These are phyloP conservation scores for Parasteatoda lunata DNA, from an alignment of 2,888 invertebrate genomes.

Conservation along the genomic window DNA sequence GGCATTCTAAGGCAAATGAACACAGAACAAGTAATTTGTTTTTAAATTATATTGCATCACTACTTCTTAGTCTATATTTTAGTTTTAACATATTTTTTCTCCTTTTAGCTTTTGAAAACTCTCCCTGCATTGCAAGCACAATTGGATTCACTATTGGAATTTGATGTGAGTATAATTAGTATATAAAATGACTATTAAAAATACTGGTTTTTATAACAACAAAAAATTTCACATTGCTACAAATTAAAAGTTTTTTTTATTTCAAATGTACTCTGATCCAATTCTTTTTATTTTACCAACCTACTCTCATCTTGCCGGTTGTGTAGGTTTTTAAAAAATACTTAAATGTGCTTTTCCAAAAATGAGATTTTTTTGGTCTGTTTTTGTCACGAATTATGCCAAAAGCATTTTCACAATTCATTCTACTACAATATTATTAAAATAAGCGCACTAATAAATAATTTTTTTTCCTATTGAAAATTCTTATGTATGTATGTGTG, in stretches of 20 bases:
- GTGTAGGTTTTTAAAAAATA: too few species aligned
- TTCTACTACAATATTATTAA: too few species aligned
- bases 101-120: slow-evolving; percentile 87
- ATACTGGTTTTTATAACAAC: too few species aligned
- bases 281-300: too few species aligned
- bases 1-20: slow-evolving; percentile 97
- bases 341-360: too few species aligned
- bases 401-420: too few species aligned
- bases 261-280: neutral
- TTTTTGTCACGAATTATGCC: too few species aligned
- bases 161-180: slow-evolving; percentile 79
- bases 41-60: neutral
- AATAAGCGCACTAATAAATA: too few species aligned
- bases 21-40: slow-evolving; percentile 83
- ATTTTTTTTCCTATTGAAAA: too few species aligned
- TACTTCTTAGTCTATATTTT: neutral
- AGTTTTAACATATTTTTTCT: neutral
- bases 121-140: slow-evolving; percentile 96
- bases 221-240: neutral
- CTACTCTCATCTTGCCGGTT: too few species aligned
- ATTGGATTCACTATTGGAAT: slow-evolving; percentile 95
- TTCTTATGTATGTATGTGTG: too few species aligned
- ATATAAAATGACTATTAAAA: neutral
- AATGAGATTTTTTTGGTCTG: too few species aligned
- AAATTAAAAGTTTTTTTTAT: neutral